These are phyloP conservation scores for Heliothis subflexa DNA, from an alignment of 1,140 invertebrate genomes.

Conservation along the genomic window DNA sequence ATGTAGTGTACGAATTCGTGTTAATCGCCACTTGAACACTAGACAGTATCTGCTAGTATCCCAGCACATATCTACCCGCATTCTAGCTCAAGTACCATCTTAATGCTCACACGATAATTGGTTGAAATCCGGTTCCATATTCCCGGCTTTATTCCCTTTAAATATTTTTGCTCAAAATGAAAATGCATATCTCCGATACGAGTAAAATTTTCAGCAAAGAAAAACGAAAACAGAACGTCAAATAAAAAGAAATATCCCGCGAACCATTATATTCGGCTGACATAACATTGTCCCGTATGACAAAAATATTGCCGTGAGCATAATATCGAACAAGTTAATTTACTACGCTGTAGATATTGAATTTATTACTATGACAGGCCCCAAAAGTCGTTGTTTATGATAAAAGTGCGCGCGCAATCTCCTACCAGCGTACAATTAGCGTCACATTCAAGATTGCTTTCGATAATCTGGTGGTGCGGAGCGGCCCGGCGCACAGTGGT, in stretches of 20 bases:
- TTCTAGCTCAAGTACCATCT: not conserved
- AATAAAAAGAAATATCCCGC: conserved; percentile 16
- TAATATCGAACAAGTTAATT: conserved; percentile 50
- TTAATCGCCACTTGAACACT: conserved; percentile 1
- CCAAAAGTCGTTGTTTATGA: conserved; percentile 18
- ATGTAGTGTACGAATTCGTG: not conserved
- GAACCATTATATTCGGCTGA: conserved; percentile 24
- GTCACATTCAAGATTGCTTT: conserved; percentile 67
- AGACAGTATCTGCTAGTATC: not conserved
- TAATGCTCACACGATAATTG: conserved; percentile 1
- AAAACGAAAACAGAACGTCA: conserved; percentile 1
- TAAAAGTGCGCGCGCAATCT: conserved; percentile 62
- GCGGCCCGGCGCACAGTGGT: not conserved
- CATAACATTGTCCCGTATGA: conserved; percentile 34
- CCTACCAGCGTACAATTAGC: conserved; percentile 65
- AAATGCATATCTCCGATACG: not conserved
- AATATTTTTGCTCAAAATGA: not conserved
- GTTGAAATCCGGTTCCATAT: not conserved
- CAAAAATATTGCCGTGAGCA: conserved; percentile 47
- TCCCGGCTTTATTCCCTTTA: not conserved
- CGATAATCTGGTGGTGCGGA: conserved; percentile 60
- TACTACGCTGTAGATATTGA: conserved; percentile 45
- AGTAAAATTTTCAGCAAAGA: not conserved
- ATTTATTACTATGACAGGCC: conserved; percentile 25
- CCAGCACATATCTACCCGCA: not conserved